Base-by-base conservation (phyloP, 1,140 invertebrate species). In the Lamellibrachia luymesi region DNA sequence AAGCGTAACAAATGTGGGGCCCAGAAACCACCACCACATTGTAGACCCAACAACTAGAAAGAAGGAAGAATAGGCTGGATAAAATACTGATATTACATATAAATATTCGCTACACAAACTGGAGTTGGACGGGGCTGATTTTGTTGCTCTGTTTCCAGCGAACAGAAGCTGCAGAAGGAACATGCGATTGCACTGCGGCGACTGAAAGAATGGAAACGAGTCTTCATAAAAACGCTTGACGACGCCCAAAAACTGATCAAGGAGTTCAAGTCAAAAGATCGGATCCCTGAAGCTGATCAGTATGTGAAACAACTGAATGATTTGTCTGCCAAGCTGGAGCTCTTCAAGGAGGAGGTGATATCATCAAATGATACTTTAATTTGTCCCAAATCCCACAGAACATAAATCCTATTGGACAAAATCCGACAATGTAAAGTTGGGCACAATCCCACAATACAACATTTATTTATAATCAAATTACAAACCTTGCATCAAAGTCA, bases 271-370 rank as follows among this genome's bases (percentile, higher is more conserved):
- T 93, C 92, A 27, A 96, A 96, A 92, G 95, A 96, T 92, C 92
- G 94, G n/a, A 96, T 96, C 95, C 95, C 95, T 27, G 96, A 96
- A 93, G 96, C 96, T 13, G 95, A 96, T 50, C 94, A 94, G 51
- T 96, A 96, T 92, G 90, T 95, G n/a, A 91, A 93, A 51, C 95
- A 96, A 64, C 94, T 96, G 50, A 92, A 95, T 4, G 95, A 95
- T 2, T 95, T 96, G 10, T 93, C 93, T 22, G 93, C 94, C 25
- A 95, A 95, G 93, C 94, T 96, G 90, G 96, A 96, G 25, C 93
- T 94, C 17, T 96, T 95, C 93, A 94, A 94, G 64, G 94, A 95
- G 64, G 95, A 96, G 95, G 96, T 96, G 56, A 89, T 90, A 2
- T 49, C 2, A 56, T 93, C 8, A 25, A 50, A 38, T 38, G 38